Conservation (phyloP, 2,797 vertebrate species). For the Chaetodon trifasciatus region DNA sequence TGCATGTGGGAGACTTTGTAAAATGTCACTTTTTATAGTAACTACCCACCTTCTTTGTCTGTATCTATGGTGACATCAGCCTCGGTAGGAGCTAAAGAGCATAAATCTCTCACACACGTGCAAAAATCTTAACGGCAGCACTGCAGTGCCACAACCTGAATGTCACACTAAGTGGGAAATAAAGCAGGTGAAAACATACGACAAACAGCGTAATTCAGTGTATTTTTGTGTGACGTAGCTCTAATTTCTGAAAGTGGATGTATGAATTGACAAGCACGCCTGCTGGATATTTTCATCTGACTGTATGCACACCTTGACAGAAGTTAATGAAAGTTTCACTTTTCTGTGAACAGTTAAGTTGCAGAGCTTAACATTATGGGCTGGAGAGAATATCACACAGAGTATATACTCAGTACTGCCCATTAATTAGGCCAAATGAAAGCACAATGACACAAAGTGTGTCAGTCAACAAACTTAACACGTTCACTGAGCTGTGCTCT, state of each 20-base stretch:
- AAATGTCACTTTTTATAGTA: slow-evolving; percentile 70
- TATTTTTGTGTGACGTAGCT: slow-evolving; percentile 13
- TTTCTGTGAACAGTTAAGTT: slow-evolving; percentile 12
- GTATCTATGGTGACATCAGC: slow-evolving; percentile 85
- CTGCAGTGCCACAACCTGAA: slow-evolving; percentile 10
- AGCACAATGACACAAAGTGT: slow-evolving; percentile 1
- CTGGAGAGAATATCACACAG: slow-evolving; percentile 10
- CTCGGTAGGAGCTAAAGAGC: slow-evolving; percentile 70
- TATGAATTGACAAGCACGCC: neutral
- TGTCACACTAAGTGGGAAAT: slow-evolving; percentile 20
- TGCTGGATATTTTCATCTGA: slow-evolving; percentile 31
- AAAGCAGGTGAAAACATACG: neutral
- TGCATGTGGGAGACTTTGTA: slow-evolving; percentile 59
- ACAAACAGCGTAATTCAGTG: slow-evolving; percentile 29
- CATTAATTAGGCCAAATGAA: slow-evolving; percentile 38
- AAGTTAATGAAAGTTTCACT: slow-evolving; percentile 30
- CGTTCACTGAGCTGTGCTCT: too few relatives aligned
- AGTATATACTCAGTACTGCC: neutral
- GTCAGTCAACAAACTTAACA: too few relatives aligned
- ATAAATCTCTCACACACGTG: slow-evolving; percentile 26
- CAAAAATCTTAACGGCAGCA: slow-evolving; percentile 20
- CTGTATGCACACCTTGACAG: slow-evolving; percentile 1
- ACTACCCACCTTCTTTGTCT: slow-evolving; percentile 69
- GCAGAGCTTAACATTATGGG: slow-evolving; percentile 15
- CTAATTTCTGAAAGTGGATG: slow-evolving; percentile 2